Evolutionary conservation across 2,113 vertebrate genomes (phyloP).

Genomic region (Sander lucioperca): DNA sequence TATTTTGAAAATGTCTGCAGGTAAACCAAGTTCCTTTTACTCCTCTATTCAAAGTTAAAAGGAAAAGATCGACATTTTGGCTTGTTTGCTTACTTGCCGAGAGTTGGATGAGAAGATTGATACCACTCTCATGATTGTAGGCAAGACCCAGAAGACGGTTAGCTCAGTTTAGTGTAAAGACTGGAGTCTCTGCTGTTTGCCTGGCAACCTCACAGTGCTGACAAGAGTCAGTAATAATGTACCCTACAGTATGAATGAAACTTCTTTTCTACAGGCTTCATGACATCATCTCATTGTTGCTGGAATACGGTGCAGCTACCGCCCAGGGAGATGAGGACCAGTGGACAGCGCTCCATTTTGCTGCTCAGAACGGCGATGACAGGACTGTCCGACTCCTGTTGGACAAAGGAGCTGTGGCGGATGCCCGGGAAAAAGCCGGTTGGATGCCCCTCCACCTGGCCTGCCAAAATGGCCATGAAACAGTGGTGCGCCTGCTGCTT

Average conservation of each 20-base stretch:
- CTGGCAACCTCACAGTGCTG: not conserved
- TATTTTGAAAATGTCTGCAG: not conserved
- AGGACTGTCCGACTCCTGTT: conserved; percentile 79
- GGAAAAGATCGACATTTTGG: not conserved
- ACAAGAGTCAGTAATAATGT: not conserved
- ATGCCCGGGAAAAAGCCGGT: conserved; percentile 81
- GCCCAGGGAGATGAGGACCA: conserved; percentile 82
- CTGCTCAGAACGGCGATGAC: conserved; percentile 89
- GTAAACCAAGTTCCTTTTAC: not conserved
- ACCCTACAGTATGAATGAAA: not conserved
- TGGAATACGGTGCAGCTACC: conserved; percentile 73
- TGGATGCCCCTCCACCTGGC: conserved; percentile 91
- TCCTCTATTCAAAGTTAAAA: not conserved
- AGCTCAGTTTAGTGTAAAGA: not conserved
- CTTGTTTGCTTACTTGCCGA: not conserved
- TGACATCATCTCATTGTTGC: conserved; percentile 81
- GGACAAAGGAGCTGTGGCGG: conserved; percentile 79
- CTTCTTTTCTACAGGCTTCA: conserved; percentile 66
- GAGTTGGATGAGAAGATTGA: not conserved
- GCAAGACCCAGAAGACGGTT: not conserved
- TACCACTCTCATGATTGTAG: not conserved
- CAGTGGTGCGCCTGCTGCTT: conserved; percentile 86
- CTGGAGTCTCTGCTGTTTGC: not conserved
- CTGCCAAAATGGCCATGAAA: conserved; percentile 90
- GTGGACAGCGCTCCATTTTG: conserved; percentile 89